Percentiles rank a stretch among this genome's conserved stretches.
Conservation (phyloP, 30 jellyfish, hydroid and myxozoan genomes). For the Aurelia sp. region DNA sequence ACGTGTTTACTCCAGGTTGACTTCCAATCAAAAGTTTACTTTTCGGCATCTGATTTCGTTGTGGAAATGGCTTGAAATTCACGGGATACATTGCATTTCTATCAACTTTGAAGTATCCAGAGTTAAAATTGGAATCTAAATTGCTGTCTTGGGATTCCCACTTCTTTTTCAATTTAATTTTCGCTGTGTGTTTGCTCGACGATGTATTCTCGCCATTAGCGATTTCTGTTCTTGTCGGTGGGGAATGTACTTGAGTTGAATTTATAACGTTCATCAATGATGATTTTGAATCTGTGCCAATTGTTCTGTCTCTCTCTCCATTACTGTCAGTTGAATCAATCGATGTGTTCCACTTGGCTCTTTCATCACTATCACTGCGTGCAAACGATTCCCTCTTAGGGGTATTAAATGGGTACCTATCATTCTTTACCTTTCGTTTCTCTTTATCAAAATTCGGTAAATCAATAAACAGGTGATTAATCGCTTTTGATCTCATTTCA, state of each 20-base stretch:
- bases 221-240: background rate
- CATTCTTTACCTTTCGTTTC: background rate
- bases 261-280: background rate
- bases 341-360: background rate
- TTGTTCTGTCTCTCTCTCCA: constrained; percentile 8
- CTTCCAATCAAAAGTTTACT: constrained; percentile 53
- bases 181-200: background rate
- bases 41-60: constrained; percentile 51
- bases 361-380: background rate
- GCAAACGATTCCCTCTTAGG: background rate
- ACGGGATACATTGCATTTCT: constrained; percentile 80
- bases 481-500: constrained; percentile 76
- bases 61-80: constrained; percentile 90
- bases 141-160: constrained; percentile 4
- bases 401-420: constrained; percentile 39
- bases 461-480: constrained; percentile 87
- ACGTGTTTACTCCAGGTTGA: constrained; percentile 17
- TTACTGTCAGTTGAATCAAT: background rate
- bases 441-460: constrained; percentile 61
- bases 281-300: background rate
- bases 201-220: background rate
- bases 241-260: background rate
- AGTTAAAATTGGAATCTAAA: constrained; percentile 12
- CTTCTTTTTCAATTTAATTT: background rate
- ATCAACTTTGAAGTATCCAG: constrained; percentile 66